Evolutionary conservation across 2,888 invertebrate genomes (phyloP).

Genomic region (Liopterus haemorrhoidalis): DNA sequence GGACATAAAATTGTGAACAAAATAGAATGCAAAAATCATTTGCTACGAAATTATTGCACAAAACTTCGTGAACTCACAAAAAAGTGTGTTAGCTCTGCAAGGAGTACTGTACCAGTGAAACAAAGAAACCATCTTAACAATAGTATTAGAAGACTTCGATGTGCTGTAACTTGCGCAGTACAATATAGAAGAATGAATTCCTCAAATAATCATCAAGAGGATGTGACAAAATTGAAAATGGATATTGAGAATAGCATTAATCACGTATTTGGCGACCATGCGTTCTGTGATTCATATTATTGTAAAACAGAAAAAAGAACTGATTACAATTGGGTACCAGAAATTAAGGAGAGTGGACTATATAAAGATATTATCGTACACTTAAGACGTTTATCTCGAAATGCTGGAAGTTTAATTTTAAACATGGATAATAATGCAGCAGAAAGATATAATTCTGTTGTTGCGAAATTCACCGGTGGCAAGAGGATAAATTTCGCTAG

Average conservation of each 20-base stretch:
- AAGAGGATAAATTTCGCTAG: constrained; percentile 11
- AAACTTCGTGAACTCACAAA: constrained; percentile 11
- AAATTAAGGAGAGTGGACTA: constrained; percentile 18
- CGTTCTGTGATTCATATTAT: background rate
- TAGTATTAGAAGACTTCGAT: constrained; percentile 1
- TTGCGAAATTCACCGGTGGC: too few relatives aligned
- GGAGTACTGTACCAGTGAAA: background rate
- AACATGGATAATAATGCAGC: too few relatives aligned
- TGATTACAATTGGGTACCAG: constrained; percentile 14
- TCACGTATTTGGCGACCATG: constrained; percentile 18
- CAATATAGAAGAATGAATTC: background rate
- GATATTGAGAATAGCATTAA: constrained; percentile 4
- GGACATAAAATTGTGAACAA: constrained; percentile 17
- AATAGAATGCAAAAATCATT: constrained; percentile 26
- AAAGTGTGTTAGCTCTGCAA: constrained; percentile 2
- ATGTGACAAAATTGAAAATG: too few relatives aligned
- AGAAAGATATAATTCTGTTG: too few relatives aligned
- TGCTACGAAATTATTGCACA: too few relatives aligned
- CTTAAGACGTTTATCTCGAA: constrained; percentile 12
- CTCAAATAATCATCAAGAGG: background rate
- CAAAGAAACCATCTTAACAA: constrained; percentile 10
- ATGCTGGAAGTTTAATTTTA: constrained; percentile 17
- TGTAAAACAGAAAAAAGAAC: constrained; percentile 1
- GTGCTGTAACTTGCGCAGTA: background rate
- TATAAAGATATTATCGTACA: constrained; percentile 14